phyloP scores from a whole-genome alignment of 1,140 invertebrate species.

The Harpegnathos saltator region DNA sequence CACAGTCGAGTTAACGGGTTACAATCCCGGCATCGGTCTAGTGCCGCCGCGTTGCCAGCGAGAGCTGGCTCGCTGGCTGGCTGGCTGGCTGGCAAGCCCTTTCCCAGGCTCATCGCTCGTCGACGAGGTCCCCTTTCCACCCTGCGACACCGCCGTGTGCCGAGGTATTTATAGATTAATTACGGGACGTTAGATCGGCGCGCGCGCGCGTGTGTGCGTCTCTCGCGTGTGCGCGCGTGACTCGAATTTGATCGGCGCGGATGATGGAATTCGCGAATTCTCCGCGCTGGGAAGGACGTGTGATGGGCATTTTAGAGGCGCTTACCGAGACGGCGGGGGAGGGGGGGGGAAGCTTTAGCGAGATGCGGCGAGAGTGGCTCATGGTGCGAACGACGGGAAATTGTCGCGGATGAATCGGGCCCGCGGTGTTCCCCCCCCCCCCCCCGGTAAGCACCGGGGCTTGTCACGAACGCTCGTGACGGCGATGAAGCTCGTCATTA shows the following conservation, averaged over 20 bases:
- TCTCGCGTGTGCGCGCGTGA: slow-evolving; percentile 20
- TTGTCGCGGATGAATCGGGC: not conserved
- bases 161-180: slow-evolving; percentile 55
- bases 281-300: slow-evolving; percentile 11
- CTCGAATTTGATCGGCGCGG: slow-evolving; percentile 50
- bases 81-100: slow-evolving; percentile 10
- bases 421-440: not conserved
- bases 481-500: no score
- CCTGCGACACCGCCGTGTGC: slow-evolving; percentile 8
- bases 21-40: slow-evolving; percentile 33
- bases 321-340: not conserved
- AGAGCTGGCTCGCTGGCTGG: not conserved
- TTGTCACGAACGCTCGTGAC: not conserved
- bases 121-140: slow-evolving; percentile 13
- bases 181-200: slow-evolving; percentile 51
- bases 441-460: no score
- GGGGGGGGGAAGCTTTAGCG: slow-evolving; percentile 12
- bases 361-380: slow-evolving; percentile 17
- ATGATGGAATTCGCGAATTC: slow-evolving; percentile 32
- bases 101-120: slow-evolving; percentile 18
- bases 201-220: not conserved
- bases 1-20: slow-evolving; percentile 54
- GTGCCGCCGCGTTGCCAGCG: not conserved
- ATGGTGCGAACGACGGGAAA: slow-evolving; percentile 12
- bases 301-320: slow-evolving; percentile 53